Base-by-base conservation (phyloP, 2,113 vertebrate species). In the Pangasianodon gigas region DNA sequence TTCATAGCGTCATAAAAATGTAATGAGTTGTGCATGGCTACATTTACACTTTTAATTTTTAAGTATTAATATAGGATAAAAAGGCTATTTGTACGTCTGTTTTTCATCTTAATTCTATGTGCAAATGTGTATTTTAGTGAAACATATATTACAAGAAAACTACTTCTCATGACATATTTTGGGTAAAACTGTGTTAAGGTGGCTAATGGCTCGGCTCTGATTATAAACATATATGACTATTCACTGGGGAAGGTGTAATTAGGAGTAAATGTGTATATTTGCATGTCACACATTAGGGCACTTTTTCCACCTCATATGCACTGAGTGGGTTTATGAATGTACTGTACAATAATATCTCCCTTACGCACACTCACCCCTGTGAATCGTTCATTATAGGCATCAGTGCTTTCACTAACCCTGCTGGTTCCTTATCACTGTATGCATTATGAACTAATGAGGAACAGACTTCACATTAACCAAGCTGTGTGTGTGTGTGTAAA, bases 371-470 rank as follows among this genome's bases (percentile, higher is more conserved):
- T 11, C 52, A 26, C 32, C 10, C 56, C 82, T 24, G 32, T 60
- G 37, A 84, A 60, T 26, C 10, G 21, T 60, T 84, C 54, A 84
- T 84, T 84, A 84, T 14, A 60, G 56, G 82, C 82, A 41, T 84
- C 82, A 26, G 37, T 60, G 37, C 32, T 1, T 21, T 84, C 54
- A 60, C 82, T 44, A 60, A 58, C 54, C 82, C 82, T 26, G 56
- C 48, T 52, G 79, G 79, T n/a, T 52, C 29, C 13, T 52, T 84
- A 37, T 84, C 54, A 60, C 32, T 26, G 56, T 21, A 56, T 84
- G 56, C 56, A 60, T 60, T 44, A 84, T 44, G 54, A 84, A 84
- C 32, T 58, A 56, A 84, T 84, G 54, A 60, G 81, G 32, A 84
- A 41, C 54, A 84, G 54, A 84, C 32, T 84, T 58, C 32, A 84